Evolutionary conservation across 2,888 invertebrate species (phyloP), one percentile per base, ranked within the genome.

Genomic region (Dryococelus australis): DNA sequence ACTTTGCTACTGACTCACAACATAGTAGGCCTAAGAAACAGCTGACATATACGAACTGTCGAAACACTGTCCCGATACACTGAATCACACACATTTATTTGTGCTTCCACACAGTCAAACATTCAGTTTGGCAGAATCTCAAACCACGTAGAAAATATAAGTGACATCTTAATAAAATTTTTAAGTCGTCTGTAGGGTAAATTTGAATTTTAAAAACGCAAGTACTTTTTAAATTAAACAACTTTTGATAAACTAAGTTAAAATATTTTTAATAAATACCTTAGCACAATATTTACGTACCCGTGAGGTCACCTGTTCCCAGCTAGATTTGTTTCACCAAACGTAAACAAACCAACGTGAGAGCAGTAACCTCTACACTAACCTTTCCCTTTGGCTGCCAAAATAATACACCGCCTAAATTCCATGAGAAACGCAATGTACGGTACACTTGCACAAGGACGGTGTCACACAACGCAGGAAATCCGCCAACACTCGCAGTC

Each of bases 271-370:
- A 8, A 8, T 9, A 65, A 65, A 16, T 24, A 65, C 8, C 8
- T 16, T 20, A n/a, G 65, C 65, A 24, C 65, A 65, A 16, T 65
- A 65, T 65, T 65, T 35, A 35, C 20, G 35, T 83, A 28, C 83
- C 8, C 83, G 26, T 83, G 43, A 83, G 83, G 43, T 43, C 83
- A 83, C 83, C 83, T 43, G 28, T 28, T 83, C 43, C 83, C 28
- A 24, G 16, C 28, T 27, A 35, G 28, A 35, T 28, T 35, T 35
- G 35, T 28, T 83, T 43, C 13, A 26, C 83, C 3, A 88, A 87
- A 87, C 87, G 92, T 92, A 92, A 93, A 93, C 93, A 93, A 92
- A 92, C 92, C 92, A 92, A 92, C 92, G 92, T 92, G 92, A 91
- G 91, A 79, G 85, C 91, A 91, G 91, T 92, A 84, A 87, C 26